A percentile compares a stretch with the other conserved stretches of the same genome.
Evolutionary conservation across 2,797 vertebrate genomes (phyloP).

Genomic region (Myotis myotis): DNA sequence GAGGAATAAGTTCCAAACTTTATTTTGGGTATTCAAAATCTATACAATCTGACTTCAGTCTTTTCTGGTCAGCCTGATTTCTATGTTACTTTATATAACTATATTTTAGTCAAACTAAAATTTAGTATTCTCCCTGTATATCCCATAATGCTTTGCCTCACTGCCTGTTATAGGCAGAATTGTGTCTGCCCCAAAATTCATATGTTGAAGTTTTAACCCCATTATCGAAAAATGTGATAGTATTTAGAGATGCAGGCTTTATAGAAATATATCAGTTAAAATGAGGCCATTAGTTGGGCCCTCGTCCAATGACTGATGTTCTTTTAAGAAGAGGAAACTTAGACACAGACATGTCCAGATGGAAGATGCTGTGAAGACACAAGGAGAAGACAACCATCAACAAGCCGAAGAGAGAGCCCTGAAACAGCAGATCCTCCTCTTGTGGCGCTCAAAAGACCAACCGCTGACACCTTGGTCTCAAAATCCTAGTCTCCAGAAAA

Average conservation of each 20-base stretch:
- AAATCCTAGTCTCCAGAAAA: neutral
- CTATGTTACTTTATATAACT: neutral
- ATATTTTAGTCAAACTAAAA: conserved; percentile 31
- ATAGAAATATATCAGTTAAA: neutral
- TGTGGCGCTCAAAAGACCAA: neutral
- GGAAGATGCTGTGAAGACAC: neutral
- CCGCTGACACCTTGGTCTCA: neutral
- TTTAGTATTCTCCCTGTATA: neutral
- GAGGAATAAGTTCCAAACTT: neutral
- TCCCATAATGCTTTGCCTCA: neutral
- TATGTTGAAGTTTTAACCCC: neutral
- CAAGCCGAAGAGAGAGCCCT: neutral
- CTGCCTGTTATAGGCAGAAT: neutral
- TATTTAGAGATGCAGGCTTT: neutral
- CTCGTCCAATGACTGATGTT: neutral
- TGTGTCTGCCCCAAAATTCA: neutral
- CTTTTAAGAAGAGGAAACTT: neutral
- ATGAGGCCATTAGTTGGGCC: neutral
- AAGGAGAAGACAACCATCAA: neutral
- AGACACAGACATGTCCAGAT: neutral
- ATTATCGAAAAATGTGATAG: neutral
- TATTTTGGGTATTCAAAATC: neutral
- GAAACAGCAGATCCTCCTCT: neutral
- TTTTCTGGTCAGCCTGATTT: neutral
- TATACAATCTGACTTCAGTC: neutral